These are phyloP conservation scores for Callionymus lyra DNA, from an alignment of 2,113 vertebrate species.

Conservation along the genomic window DNA sequence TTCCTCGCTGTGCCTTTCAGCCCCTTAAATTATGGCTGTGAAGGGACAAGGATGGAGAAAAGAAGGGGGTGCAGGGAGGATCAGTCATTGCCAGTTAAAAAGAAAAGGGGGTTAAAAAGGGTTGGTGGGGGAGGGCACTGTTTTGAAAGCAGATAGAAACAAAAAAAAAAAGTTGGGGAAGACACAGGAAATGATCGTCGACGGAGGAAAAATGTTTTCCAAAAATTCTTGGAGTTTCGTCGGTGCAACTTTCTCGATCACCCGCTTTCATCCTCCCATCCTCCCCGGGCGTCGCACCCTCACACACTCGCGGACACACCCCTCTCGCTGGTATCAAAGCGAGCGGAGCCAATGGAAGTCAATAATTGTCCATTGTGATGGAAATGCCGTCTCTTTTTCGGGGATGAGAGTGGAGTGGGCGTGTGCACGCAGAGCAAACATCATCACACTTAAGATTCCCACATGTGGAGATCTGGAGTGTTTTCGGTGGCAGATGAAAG, in stretches of 20 bases:
- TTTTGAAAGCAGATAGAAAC: constrained; percentile 28
- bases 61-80: constrained; percentile 29
- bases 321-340: constrained; percentile 71
- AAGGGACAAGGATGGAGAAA: constrained; percentile 41
- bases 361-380: constrained; percentile 72
- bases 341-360: constrained; percentile 69
- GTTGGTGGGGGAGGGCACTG: constrained; percentile 18
- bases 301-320: constrained; percentile 54
- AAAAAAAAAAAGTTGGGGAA: constrained; percentile 19
- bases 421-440: constrained; percentile 53
- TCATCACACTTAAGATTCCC: constrained; percentile 54
- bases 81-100: constrained; percentile 31
- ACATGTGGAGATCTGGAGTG: constrained; percentile 56
- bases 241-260: constrained; percentile 58
- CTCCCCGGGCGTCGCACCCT: constrained; percentile 5
- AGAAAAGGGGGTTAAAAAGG: constrained; percentile 35
- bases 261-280: constrained; percentile 49
- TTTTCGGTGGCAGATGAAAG: too few relatives aligned
- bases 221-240: neutral
- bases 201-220: constrained; percentile 38
- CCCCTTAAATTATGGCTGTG: constrained; percentile 70
- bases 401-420: constrained; percentile 47
- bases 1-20: constrained; percentile 68
- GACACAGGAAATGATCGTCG: constrained; percentile 1
- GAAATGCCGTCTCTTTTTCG: constrained; percentile 56